A percentile compares a stretch with the other conserved stretches of the same genome.
phyloP scores from a whole-genome alignment of 2,888 invertebrate species.

The Andrena bicolor region DNA sequence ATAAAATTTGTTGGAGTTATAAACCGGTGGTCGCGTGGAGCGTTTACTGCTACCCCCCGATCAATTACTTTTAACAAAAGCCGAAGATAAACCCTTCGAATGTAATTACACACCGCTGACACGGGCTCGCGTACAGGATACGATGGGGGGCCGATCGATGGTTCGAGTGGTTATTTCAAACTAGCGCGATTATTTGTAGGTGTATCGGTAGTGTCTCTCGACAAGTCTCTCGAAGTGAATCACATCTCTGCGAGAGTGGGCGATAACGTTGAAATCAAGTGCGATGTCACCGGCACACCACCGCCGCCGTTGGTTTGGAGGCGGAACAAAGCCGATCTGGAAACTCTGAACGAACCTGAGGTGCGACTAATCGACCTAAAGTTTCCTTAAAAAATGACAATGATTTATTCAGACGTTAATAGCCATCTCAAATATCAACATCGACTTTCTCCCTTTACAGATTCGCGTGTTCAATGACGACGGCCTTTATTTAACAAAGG shows the following conservation, averaged over 20 bases:
- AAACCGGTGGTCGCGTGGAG: no score
- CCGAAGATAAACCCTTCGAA: not conserved
- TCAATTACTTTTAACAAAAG: not conserved
- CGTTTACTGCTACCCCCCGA: not conserved
- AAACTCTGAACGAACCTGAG: constrained; percentile 87
- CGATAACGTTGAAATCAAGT: constrained; percentile 92
- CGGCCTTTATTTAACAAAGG: constrained; percentile 90
- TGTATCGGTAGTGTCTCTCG: constrained; percentile 90
- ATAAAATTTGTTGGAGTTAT: no score
- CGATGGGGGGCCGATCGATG: not conserved
- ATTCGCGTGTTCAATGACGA: constrained; percentile 91
- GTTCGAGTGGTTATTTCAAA: constrained; percentile 4
- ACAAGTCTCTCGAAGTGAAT: constrained; percentile 90
- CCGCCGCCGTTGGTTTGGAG: constrained; percentile 91
- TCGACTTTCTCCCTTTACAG: constrained; percentile 65
- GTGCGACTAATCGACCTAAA: constrained; percentile 70
- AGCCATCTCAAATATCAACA: not conserved
- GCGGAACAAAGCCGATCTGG: constrained; percentile 88
- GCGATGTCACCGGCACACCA: constrained; percentile 90
- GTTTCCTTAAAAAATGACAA: not conserved
- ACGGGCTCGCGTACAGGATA: not conserved
- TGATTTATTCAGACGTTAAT: not conserved
- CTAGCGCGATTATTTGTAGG: constrained; percentile 84
- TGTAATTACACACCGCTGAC: not conserved
- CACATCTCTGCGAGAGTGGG: constrained; percentile 90